phyloP scores from a whole-genome alignment of 2,888 invertebrate genomes.

The Lordiphosa andalusiaca region DNA sequence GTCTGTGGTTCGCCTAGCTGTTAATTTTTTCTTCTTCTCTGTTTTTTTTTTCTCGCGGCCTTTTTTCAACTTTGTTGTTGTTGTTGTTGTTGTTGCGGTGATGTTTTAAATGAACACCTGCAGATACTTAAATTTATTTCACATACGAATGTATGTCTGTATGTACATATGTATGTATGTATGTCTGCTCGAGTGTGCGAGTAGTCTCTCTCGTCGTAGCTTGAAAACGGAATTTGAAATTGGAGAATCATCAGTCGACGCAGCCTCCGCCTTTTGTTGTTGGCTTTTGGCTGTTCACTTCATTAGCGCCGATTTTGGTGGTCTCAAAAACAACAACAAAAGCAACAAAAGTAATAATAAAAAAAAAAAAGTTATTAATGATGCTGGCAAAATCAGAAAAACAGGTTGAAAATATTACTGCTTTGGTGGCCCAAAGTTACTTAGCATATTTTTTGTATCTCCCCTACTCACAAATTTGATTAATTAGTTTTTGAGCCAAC shows the following conservation, averaged over 20 bases:
- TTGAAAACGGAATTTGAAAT: constrained; percentile 68
- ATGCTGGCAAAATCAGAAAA: constrained; percentile 43
- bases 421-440: constrained; percentile 31
- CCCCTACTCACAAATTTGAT: constrained; percentile 15
- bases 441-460: constrained; percentile 15
- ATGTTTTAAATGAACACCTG: constrained; percentile 80
- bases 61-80: constrained; percentile 42
- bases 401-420: constrained; percentile 50
- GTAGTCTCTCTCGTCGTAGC: constrained; percentile 39
- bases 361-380: constrained; percentile 48
- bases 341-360: too few species aligned
- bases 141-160: constrained; percentile 28
- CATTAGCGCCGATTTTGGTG: constrained; percentile 53
- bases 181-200: not conserved
- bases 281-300: constrained; percentile 45
- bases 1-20: constrained; percentile 50
- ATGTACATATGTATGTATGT: not conserved
- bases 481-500: constrained; percentile 11
- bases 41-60: constrained; percentile 58
- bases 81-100: constrained; percentile 38
- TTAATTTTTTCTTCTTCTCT: constrained; percentile 57
- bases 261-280: constrained; percentile 35
- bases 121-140: constrained; percentile 80
- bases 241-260: constrained; percentile 64
- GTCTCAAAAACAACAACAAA: not conserved